phyloP scores from a whole-genome alignment of 35 echinoderm and acorn worm genomes.

The Amphiura filiformis region DNA sequence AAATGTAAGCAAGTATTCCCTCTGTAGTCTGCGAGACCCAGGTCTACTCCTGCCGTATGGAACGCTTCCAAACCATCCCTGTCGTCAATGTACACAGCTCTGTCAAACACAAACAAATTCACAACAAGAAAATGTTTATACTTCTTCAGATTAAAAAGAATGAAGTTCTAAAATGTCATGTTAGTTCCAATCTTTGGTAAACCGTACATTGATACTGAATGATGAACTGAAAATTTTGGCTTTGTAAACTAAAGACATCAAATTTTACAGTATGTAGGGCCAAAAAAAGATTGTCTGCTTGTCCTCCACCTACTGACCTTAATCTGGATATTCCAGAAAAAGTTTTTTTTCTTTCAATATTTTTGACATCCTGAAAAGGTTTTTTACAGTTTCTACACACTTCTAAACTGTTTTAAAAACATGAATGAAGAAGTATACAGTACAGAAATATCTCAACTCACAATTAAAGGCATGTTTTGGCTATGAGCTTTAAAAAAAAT shows the following conservation, averaged over 20 bases:
- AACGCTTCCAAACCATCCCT: slow-evolving; percentile 53
- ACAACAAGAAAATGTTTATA: neutral
- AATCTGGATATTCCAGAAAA: neutral
- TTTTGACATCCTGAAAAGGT: too few species aligned
- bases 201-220: too few species aligned
- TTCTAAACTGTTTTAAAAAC: too few species aligned
- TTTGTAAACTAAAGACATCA: too few species aligned
- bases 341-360: too few species aligned
- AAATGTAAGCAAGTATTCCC: slow-evolving; percentile 92
- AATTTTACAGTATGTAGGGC: neutral
- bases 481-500: too few species aligned
- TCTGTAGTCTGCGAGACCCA: slow-evolving; percentile 69
- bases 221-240: too few species aligned
- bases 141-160: neutral
- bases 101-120: neutral
- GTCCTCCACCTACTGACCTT: too few species aligned
- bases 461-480: neutral
- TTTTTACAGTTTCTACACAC: too few species aligned
- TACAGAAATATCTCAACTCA: too few species aligned
- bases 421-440: too few species aligned
- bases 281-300: neutral
- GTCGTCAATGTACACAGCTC: slow-evolving; percentile 65
- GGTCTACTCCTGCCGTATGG: slow-evolving; percentile 65
- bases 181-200: neutral
- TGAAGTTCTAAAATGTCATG: neutral